These are phyloP conservation scores for Psilopsiagon aurifrons DNA, from an alignment of 2,113 vertebrate species.

Conservation along the genomic window DNA sequence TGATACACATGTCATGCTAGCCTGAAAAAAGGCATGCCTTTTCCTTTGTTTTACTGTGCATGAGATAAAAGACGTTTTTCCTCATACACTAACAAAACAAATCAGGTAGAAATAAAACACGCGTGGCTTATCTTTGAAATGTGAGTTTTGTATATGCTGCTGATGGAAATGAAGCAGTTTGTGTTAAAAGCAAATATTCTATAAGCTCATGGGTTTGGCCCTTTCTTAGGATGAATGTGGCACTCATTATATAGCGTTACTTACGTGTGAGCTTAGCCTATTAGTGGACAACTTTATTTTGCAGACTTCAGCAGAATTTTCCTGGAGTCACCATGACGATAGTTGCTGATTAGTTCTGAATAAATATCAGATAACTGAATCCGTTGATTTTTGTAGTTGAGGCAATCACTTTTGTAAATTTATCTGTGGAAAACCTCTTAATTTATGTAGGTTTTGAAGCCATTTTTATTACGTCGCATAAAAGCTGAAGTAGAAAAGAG, in stretches of 20 bases:
- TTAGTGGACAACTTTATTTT: background rate
- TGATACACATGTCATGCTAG: background rate
- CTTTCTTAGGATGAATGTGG: background rate
- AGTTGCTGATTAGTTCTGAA: background rate
- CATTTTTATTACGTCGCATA: slow-evolving; percentile 88
- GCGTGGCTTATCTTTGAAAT: background rate
- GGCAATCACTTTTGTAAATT: background rate
- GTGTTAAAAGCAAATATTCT: background rate
- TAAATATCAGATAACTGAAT: background rate
- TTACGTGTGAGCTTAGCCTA: background rate
- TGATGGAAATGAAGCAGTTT: background rate
- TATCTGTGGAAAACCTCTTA: background rate
- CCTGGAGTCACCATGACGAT: background rate
- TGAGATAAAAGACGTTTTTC: background rate
- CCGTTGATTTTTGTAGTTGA: background rate
- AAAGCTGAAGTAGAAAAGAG: slow-evolving; percentile 92
- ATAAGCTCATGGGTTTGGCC: background rate
- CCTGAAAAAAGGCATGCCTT: background rate
- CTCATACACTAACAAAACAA: background rate
- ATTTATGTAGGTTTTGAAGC: slow-evolving; percentile 84
- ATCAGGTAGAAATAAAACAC: background rate
- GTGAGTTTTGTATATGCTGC: background rate
- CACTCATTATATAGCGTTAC: background rate
- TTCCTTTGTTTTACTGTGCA: background rate
- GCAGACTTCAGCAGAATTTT: background rate